Evolutionary conservation across 2,113 vertebrate species (phyloP).

Genomic region (Clarias batrachus): DNA sequence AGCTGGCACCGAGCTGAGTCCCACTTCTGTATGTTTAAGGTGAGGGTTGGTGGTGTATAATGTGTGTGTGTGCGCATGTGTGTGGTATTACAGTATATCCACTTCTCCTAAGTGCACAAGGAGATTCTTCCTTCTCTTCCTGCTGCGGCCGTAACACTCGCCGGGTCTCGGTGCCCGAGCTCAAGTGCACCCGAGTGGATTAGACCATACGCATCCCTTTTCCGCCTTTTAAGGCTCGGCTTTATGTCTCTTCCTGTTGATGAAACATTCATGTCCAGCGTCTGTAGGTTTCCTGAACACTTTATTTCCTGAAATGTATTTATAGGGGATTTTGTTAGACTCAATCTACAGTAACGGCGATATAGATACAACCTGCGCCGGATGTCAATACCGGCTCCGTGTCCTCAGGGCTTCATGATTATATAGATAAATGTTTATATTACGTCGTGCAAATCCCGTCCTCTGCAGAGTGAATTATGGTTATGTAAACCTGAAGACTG

Average conservation of each 20-base stretch:
- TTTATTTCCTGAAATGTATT: background rate
- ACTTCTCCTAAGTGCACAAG: slow-evolving; percentile 52
- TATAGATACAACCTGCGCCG: background rate
- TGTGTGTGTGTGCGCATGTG: slow-evolving; percentile 55
- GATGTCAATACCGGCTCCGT: background rate
- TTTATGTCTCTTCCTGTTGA: slow-evolving; percentile 20
- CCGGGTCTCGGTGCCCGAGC: slow-evolving; percentile 45
- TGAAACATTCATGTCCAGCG: slow-evolving; percentile 49
- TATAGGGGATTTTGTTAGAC: background rate
- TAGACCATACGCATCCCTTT: slow-evolving; percentile 41
- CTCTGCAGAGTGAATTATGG: background rate
- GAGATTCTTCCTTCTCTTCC: slow-evolving; percentile 45
- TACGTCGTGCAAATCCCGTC: background rate
- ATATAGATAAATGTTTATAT: background rate
- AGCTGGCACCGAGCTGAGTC: slow-evolving; percentile 28
- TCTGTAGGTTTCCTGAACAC: background rate
- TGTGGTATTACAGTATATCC: slow-evolving; percentile 32
- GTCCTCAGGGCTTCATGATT: background rate
- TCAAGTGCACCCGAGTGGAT: slow-evolving; percentile 60
- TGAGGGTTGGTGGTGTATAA: slow-evolving; percentile 46
- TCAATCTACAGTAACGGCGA: too few species aligned
- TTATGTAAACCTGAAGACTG: background rate
- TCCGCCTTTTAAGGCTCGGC: slow-evolving; percentile 44
- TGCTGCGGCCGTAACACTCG: slow-evolving; percentile 36
- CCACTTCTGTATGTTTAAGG: slow-evolving; percentile 58